Percentiles rank a stretch among this genome's conserved stretches.
phyloP scores from a whole-genome alignment of 2,888 invertebrate species.

The Achlya flavicornis region DNA sequence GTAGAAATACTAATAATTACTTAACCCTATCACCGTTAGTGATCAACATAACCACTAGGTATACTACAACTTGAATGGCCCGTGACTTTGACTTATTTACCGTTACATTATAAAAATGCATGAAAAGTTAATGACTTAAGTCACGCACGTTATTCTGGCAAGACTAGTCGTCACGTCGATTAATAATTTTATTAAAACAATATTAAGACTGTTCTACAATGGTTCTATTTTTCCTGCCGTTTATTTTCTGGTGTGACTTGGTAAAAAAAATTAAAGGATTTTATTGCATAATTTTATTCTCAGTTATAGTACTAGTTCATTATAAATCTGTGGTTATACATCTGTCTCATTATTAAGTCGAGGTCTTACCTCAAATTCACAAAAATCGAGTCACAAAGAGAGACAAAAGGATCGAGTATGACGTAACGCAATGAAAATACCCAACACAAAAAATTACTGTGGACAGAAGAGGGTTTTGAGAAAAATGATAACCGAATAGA shows the following conservation, averaged over 20 bases:
- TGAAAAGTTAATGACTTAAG: conserved; percentile 42
- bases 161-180: conserved; percentile 35
- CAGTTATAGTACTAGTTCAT: too few species aligned
- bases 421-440: too few species aligned
- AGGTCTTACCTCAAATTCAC: too few species aligned
- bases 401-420: too few species aligned
- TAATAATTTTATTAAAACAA: conserved; percentile 14
- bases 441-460: too few species aligned
- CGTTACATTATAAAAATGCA: conserved; percentile 41
- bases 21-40: conserved; percentile 14
- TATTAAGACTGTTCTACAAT: neutral
- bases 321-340: too few species aligned
- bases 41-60: conserved; percentile 17
- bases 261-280: too few species aligned
- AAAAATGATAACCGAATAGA: too few species aligned
- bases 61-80: conserved; percentile 19
- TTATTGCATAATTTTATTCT: too few species aligned
- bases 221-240: neutral
- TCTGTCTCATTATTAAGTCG: too few species aligned
- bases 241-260: neutral
- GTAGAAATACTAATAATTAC: conserved; percentile 12
- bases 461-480: too few species aligned
- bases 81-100: conserved; percentile 18
- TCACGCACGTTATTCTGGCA: conserved; percentile 44
- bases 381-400: too few species aligned